Conservation (phyloP, 2,888 invertebrate species). For the Smittia aterrima region DNA sequence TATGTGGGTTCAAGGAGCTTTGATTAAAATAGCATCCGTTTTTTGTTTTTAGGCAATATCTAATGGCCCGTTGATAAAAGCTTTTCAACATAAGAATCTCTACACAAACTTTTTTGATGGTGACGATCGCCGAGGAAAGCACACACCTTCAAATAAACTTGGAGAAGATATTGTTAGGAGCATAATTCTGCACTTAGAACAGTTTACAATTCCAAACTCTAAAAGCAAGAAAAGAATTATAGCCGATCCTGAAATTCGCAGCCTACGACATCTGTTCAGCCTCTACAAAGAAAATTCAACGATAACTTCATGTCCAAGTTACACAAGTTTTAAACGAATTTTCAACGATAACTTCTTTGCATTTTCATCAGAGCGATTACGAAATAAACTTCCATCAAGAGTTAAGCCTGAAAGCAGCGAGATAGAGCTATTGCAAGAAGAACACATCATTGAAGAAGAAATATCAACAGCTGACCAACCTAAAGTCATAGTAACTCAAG, state of each 20-base stretch:
- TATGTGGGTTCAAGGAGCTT: no score
- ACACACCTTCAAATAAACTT: conserved; percentile 30
- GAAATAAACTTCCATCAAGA: neutral
- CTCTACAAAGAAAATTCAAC: neutral
- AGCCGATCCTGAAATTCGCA: neutral
- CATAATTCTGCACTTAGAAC: neutral
- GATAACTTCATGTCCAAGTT: neutral
- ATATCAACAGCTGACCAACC: neutral
- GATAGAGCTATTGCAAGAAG: neutral
- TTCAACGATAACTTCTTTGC: conserved; percentile 25
- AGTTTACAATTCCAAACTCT: neutral
- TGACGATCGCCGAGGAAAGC: conserved; percentile 19
- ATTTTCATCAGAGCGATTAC: neutral
- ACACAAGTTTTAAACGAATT: conserved; percentile 31
- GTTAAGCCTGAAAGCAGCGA: neutral
- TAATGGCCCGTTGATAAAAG: conserved; percentile 28
- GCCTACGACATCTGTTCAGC: neutral
- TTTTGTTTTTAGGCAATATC: no score
- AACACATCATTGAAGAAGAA: neutral
- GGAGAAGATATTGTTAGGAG: neutral
- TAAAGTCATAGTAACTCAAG: conserved; percentile 14
- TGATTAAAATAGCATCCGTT: no score
- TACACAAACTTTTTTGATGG: conserved; percentile 35
- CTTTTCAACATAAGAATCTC: conserved; percentile 22
- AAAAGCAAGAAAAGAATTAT: neutral